Percentiles rank a stretch among this genome's conserved stretches.
Evolutionary conservation across 1,140 invertebrate genomes (phyloP).

Genomic region (Lineus longissimus): DNA sequence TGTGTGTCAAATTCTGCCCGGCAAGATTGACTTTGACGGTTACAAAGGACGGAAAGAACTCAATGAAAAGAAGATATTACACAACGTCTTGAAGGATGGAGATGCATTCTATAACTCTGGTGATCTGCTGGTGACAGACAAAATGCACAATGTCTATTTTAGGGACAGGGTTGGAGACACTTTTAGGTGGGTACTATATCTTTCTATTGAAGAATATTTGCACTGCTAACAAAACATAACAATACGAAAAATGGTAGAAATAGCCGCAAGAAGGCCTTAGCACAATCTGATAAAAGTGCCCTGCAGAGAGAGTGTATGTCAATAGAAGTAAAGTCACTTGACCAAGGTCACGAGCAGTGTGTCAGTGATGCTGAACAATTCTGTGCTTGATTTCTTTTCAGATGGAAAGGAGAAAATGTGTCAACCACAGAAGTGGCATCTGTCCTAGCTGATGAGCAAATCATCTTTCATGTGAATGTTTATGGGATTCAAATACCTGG

Average conservation of each 20-base stretch:
- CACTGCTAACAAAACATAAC: not conserved
- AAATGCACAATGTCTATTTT: constrained; percentile 43
- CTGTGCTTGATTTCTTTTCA: constrained; percentile 16
- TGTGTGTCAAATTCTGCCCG: constrained; percentile 19
- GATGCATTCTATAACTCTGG: constrained; percentile 34
- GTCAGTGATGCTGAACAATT: not conserved
- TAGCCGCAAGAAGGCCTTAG: not conserved
- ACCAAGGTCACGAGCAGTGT: not conserved
- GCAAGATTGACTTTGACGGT: constrained; percentile 18
- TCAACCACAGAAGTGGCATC: constrained; percentile 94
- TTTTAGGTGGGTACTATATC: constrained; percentile 43
- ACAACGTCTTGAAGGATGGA: constrained; percentile 27
- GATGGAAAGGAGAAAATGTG: constrained; percentile 92
- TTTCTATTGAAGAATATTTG: not conserved
- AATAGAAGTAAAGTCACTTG: not conserved
- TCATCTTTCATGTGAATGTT: constrained; percentile 85
- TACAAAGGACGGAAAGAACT: constrained; percentile 19
- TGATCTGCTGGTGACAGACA: constrained; percentile 38
- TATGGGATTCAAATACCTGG: constrained; percentile 79
- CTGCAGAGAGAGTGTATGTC: not conserved
- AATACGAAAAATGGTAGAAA: not conserved
- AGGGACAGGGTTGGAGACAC: constrained; percentile 45
- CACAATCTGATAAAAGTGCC: not conserved
- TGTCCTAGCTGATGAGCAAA: constrained; percentile 30
- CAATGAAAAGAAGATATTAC: constrained; percentile 22